A percentile compares a stretch with the other conserved stretches of the same genome.
These are phyloP conservation scores for Todiramphus chloris DNA, from an alignment of 2,113 vertebrate genomes.

Conservation along the genomic window DNA sequence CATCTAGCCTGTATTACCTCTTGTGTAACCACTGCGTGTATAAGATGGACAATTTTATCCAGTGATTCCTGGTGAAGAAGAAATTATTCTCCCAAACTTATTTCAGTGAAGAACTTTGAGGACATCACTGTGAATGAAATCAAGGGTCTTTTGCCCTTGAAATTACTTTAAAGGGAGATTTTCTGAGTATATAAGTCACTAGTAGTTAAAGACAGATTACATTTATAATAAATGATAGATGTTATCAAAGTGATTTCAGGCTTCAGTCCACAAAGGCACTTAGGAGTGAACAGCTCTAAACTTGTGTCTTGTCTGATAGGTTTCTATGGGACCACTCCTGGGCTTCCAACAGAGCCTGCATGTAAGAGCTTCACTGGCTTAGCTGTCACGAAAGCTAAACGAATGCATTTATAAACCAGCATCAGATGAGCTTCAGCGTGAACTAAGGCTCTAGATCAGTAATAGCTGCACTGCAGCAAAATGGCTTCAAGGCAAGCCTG, in stretches of 20 bases:
- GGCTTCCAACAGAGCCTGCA: neutral
- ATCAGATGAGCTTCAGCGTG: neutral
- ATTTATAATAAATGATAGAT: neutral
- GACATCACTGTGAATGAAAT: neutral
- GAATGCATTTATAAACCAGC: neutral
- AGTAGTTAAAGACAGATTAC: neutral
- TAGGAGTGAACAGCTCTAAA: conserved; percentile 7
- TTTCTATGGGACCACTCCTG: neutral
- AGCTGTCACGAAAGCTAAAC: neutral
- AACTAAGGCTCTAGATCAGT: neutral
- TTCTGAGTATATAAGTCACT: neutral
- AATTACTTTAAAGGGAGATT: neutral
- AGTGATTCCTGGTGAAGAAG: neutral
- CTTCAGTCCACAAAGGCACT: neutral
- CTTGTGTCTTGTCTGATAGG: neutral
- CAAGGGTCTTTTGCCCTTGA: neutral
- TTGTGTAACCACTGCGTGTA: neutral
- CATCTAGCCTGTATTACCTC: neutral
- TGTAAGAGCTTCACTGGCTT: neutral
- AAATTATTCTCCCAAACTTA: neutral
- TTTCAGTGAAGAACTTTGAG: neutral
- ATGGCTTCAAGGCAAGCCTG: neutral
- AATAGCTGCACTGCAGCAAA: conserved; percentile 4
- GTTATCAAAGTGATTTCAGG: conserved; percentile 17
- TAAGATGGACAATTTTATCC: neutral